phyloP scores from a whole-genome alignment of 2,113 vertebrate genomes.

The Elephas maximus region DNA sequence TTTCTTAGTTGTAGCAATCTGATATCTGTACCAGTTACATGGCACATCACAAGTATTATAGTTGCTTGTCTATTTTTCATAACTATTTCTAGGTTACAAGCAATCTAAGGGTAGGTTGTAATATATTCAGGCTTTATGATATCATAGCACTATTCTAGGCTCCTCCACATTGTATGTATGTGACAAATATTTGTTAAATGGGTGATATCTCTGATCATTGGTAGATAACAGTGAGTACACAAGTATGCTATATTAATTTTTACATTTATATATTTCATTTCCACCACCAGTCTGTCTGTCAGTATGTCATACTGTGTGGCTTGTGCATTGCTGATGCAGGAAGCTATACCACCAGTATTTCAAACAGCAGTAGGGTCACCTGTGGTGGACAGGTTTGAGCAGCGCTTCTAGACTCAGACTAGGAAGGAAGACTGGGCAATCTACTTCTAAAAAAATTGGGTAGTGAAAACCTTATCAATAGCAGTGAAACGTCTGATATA shows the following conservation, averaged over 20 bases:
- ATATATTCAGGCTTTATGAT: not conserved
- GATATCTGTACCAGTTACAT: not conserved
- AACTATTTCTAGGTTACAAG: conserved; percentile 40
- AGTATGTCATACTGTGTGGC: too few relatives aligned
- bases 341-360: too few relatives aligned
- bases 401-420: too few relatives aligned
- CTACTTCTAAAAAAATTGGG: too few relatives aligned
- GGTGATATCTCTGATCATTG: not conserved
- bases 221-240: not conserved
- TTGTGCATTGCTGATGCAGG: too few relatives aligned
- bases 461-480: too few relatives aligned
- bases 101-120: not conserved
- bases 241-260: conserved; percentile 23
- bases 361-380: too few relatives aligned
- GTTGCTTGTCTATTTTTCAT: not conserved
- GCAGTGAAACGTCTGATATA: too few relatives aligned
- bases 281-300: not conserved
- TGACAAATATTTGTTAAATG: conserved; percentile 35
- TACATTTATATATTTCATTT: conserved; percentile 55
- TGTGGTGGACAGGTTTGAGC: too few relatives aligned
- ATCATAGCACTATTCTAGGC: not conserved
- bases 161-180: not conserved
- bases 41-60: not conserved
- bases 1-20: not conserved
- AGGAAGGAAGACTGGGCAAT: too few relatives aligned